Percentiles rank a stretch among this genome's conserved stretches.
Evolutionary conservation across 1,140 invertebrate genomes (phyloP).

Genomic region (Theocolax elegans): DNA sequence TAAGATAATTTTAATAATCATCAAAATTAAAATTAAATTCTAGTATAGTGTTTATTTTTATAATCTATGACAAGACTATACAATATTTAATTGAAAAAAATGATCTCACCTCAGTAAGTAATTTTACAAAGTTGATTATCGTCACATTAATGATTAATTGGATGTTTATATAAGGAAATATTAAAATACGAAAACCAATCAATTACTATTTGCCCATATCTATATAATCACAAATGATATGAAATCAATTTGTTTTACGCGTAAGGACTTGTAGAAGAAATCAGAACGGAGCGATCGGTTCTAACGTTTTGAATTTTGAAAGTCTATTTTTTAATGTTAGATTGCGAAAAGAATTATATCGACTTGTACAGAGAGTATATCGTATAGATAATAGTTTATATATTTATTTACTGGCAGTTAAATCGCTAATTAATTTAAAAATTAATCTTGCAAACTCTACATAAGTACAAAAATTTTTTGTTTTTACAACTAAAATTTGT

Average conservation of each 20-base stretch:
- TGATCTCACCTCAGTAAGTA: too few relatives aligned
- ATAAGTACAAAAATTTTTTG: slow-evolving; percentile 1
- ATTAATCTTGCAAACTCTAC: neutral
- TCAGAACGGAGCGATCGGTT: neutral
- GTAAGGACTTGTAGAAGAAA: neutral
- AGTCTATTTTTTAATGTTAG: slow-evolving; percentile 40
- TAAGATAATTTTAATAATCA: too few relatives aligned
- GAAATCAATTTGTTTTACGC: slow-evolving; percentile 15
- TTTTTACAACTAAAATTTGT: too few relatives aligned
- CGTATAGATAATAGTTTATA: slow-evolving; percentile 18
- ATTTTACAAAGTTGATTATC: slow-evolving; percentile 6
- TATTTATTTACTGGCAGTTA: slow-evolving; percentile 3
- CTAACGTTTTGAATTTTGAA: slow-evolving; percentile 34
- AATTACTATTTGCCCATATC: slow-evolving; percentile 36
- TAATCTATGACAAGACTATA: too few relatives aligned
- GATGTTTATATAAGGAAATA: neutral
- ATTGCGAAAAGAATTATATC: slow-evolving; percentile 20
- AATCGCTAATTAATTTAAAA: neutral
- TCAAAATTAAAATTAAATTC: too few relatives aligned
- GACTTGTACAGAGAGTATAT: slow-evolving; percentile 34
- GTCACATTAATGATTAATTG: too few relatives aligned
- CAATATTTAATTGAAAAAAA: too few relatives aligned
- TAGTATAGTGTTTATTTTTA: too few relatives aligned
- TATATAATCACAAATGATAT: neutral
- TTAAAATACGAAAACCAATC: neutral